Evolutionary conservation across 2,113 vertebrate species (phyloP).

Genomic region (Passer montanus): DNA sequence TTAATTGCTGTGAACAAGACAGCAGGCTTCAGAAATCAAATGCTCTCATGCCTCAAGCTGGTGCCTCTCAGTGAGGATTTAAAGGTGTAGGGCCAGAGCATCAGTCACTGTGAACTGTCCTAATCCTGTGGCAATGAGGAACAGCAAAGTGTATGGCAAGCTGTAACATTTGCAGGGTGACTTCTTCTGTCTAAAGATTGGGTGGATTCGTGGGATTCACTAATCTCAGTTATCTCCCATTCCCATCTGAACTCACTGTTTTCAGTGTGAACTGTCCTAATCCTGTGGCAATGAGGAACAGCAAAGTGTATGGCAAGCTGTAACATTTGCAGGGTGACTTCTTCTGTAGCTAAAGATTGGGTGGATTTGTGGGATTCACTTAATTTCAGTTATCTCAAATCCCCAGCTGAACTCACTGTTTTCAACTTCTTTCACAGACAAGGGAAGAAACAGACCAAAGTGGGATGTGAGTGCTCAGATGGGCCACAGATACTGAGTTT

Average conservation of each 20-base stretch:
- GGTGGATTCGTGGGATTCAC: neutral
- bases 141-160: neutral
- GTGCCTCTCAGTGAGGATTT: neutral
- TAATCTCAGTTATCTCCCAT: neutral
- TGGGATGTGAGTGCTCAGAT: neutral
- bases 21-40: neutral
- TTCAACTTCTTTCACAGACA: neutral
- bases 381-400: neutral
- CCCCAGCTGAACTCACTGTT: neutral
- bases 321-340: neutral
- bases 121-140: neutral
- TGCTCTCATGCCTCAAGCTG: neutral
- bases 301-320: neutral
- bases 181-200: neutral
- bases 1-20: slow-evolving; percentile 11
- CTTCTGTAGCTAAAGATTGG: neutral
- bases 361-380: neutral
- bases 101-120: neutral
- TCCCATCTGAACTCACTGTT: neutral
- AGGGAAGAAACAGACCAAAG: neutral
- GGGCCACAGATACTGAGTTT: neutral
- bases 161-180: neutral
- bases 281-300: neutral
- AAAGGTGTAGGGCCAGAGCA: neutral
- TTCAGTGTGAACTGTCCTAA: neutral